Conservation (phyloP, 2,888 invertebrate species). For the Fragum fragum region DNA sequence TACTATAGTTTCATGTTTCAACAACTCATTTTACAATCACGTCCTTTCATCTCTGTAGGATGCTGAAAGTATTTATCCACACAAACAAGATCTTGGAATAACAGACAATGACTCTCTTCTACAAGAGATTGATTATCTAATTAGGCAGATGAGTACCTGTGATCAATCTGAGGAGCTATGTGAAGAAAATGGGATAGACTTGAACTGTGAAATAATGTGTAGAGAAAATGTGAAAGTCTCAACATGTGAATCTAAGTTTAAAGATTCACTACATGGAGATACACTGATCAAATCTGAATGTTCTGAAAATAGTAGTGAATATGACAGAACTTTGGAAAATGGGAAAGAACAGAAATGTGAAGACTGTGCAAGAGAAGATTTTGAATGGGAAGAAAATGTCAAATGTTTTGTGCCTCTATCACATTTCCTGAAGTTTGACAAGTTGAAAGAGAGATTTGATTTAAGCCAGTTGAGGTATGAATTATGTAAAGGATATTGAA, state of each 20-base stretch:
- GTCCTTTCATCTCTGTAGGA: too few species aligned
- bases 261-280: not conserved
- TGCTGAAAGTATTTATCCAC: conserved; percentile 56
- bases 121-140: conserved; percentile 44
- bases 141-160: conserved; percentile 28
- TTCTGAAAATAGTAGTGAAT: not conserved
- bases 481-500: too few species aligned
- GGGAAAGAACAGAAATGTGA: not conserved
- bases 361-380: not conserved
- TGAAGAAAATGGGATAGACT: not conserved
- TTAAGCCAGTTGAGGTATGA: conserved; percentile 35
- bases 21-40: too few species aligned
- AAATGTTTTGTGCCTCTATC: conserved; percentile 27
- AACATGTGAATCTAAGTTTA: not conserved
- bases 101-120: conserved; percentile 49
- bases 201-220: not conserved
- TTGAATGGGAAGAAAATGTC: conserved; percentile 11
- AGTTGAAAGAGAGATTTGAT: conserved; percentile 19
- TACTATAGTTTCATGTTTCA: too few species aligned
- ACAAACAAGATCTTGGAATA: conserved; percentile 20
- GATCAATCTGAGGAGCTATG: not conserved
- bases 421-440: conserved; percentile 27
- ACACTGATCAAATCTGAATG: not conserved
- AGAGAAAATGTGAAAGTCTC: conserved; percentile 1
- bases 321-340: not conserved